A percentile compares a stretch with the other conserved stretches of the same genome.
These are phyloP conservation scores for Smutsia gigantea DNA, from an alignment of 2,797 vertebrate species.

Conservation along the genomic window DNA sequence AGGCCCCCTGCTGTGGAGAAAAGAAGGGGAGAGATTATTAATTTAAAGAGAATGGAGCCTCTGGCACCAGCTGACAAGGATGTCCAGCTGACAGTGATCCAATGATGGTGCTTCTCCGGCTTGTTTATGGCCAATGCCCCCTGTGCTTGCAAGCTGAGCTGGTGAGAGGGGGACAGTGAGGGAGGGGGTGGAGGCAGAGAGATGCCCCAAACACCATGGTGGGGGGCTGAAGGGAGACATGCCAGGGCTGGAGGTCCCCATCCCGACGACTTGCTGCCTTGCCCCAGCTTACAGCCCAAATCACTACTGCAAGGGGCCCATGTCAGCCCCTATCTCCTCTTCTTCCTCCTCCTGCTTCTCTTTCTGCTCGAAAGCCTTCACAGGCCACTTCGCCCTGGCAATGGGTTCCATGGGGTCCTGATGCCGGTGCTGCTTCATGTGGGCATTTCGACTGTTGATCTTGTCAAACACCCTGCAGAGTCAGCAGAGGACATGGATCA, in stretches of 20 bases:
- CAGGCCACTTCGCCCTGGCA: slow-evolving; percentile 78
- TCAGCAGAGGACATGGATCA: neutral
- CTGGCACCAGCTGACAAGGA: neutral
- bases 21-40: neutral
- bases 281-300: neutral
- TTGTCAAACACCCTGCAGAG: slow-evolving; percentile 85
- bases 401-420: slow-evolving; percentile 81
- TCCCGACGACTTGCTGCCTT: neutral
- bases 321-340: slow-evolving; percentile 67
- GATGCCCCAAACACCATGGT: neutral
- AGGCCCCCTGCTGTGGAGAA: neutral
- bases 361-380: slow-evolving; percentile 67
- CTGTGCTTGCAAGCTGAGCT: neutral
- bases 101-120: neutral
- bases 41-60: neutral
- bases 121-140: neutral
- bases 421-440: slow-evolving; percentile 87
- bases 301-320: slow-evolving; percentile 78
- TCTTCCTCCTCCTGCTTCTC: slow-evolving; percentile 70
- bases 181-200: neutral
- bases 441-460: slow-evolving; percentile 87
- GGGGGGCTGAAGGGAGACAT: neutral
- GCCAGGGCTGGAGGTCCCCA: neutral
- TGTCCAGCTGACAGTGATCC: neutral
- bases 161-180: neutral